These are phyloP conservation scores for Cyanoderma ruficeps DNA, from an alignment of 2,113 vertebrate species.

Conservation along the genomic window DNA sequence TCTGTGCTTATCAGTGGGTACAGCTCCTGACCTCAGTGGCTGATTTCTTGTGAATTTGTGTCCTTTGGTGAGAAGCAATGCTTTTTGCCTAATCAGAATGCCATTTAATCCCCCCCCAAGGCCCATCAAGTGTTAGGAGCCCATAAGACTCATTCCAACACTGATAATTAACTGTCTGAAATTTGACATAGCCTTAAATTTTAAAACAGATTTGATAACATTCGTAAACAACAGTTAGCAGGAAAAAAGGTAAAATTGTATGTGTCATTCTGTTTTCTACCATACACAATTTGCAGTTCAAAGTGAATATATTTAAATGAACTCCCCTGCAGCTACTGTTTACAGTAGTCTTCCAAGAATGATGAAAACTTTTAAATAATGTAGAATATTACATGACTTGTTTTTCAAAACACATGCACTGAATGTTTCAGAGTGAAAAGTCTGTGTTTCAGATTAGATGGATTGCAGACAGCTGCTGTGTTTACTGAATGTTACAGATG, in stretches of 20 bases:
- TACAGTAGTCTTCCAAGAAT: conserved; percentile 60
- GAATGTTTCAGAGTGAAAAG: conserved; percentile 25
- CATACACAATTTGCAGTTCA: conserved; percentile 63
- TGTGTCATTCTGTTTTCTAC: conserved; percentile 64
- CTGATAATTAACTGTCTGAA: conserved; percentile 57
- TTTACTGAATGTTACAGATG: conserved; percentile 37
- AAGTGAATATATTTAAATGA: conserved; percentile 69
- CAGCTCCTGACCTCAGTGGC: background rate
- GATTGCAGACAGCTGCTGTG: conserved; percentile 41
- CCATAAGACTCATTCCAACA: background rate
- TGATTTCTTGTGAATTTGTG: background rate
- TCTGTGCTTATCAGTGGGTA: background rate
- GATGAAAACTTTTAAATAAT: conserved; percentile 65
- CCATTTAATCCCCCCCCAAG: background rate
- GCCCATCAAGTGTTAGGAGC: background rate
- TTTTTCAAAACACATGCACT: conserved; percentile 34
- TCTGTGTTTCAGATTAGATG: conserved; percentile 41
- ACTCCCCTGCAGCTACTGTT: conserved; percentile 61
- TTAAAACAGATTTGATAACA: background rate
- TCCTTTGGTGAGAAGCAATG: background rate
- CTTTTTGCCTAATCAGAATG: background rate
- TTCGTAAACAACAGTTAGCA: conserved; percentile 67
- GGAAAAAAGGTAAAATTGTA: conserved; percentile 53
- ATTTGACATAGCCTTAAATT: conserved; percentile 38
- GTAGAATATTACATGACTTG: conserved; percentile 29